A percentile compares a stretch with the other conserved stretches of the same genome.
phyloP scores from a whole-genome alignment of 2,797 vertebrate genomes.

The Schizopygopsis pylzovi region DNA sequence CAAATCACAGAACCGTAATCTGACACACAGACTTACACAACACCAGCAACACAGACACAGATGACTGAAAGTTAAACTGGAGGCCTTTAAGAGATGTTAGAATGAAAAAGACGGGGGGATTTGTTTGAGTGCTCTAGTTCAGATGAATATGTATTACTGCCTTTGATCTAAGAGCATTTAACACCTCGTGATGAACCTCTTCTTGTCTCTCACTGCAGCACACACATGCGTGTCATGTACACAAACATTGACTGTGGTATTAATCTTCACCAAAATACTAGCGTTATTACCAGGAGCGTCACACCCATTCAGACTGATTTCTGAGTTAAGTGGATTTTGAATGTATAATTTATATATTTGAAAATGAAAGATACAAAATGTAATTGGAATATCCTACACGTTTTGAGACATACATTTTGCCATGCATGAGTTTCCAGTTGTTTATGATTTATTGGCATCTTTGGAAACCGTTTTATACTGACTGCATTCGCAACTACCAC shows the following conservation, averaged over 20 bases:
- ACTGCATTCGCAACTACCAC: neutral
- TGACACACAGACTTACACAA: conserved; percentile 13
- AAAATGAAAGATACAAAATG: neutral
- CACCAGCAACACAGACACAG: neutral
- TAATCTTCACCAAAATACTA: neutral
- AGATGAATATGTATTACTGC: conserved; percentile 31
- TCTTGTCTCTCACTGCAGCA: neutral
- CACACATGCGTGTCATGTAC: neutral
- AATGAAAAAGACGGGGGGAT: neutral
- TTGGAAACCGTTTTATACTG: neutral
- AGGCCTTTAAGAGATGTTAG: conserved; percentile 1
- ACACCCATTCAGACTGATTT: neutral
- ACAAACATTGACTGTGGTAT: neutral
- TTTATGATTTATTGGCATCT: neutral
- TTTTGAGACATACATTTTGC: neutral
- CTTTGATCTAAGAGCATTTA: conserved; percentile 41
- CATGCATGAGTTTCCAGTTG: neutral
- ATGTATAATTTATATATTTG: neutral
- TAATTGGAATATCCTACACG: neutral
- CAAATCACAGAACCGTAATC: conserved; percentile 18
- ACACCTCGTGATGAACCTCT: conserved; percentile 28
- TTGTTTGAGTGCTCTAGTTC: conserved; percentile 8
- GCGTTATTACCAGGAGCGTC: neutral
- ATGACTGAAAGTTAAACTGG: neutral
- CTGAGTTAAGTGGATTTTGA: neutral